These are phyloP conservation scores for Paedocypris sp. DNA, from an alignment of 2,113 vertebrate genomes.

Conservation along the genomic window DNA sequence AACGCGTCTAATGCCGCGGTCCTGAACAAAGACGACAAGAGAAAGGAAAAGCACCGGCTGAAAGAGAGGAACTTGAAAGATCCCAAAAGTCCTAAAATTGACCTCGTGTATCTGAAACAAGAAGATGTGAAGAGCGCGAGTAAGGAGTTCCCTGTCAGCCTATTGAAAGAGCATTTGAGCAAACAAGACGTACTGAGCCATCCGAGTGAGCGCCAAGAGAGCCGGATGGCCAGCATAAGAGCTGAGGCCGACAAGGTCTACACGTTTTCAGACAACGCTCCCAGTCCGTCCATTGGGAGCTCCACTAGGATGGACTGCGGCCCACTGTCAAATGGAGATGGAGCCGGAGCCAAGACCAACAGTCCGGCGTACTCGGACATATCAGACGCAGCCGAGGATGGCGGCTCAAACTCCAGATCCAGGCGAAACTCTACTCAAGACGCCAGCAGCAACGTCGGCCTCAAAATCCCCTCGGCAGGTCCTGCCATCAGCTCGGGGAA, in stretches of 20 bases:
- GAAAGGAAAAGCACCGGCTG: conserved; percentile 87
- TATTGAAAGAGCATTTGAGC: conserved; percentile 90
- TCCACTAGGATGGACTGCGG: conserved; percentile 78
- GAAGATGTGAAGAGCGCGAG: conserved; percentile 75
- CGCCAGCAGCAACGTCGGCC: conserved; percentile 62
- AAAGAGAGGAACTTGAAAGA: conserved; percentile 92
- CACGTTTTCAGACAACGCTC: conserved; percentile 96
- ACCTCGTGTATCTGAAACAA: conserved; percentile 69
- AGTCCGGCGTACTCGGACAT: conserved; percentile 97
- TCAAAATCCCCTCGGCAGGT: conserved; percentile 70
- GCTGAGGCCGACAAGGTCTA: conserved; percentile 98
- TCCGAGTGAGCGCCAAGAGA: conserved; percentile 81
- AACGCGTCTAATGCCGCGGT: conserved; percentile 76
- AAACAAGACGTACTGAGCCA: conserved; percentile 84
- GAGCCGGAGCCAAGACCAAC: conserved; percentile 74
- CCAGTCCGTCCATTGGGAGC: conserved; percentile 92
- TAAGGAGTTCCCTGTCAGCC: conserved; percentile 83
- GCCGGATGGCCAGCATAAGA: conserved; percentile 94
- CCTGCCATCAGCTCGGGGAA: conserved; percentile 62
- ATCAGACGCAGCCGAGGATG: conserved; percentile 89
- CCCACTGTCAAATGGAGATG: conserved; percentile 72
- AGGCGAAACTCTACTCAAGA: conserved; percentile 78
- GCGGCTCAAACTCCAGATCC: conserved; percentile 80
- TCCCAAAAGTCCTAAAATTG: conserved; percentile 66
- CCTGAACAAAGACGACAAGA: conserved; percentile 86